Evolutionary conservation across 2,888 invertebrate genomes (phyloP).

Genomic region (Anodontia alba): DNA sequence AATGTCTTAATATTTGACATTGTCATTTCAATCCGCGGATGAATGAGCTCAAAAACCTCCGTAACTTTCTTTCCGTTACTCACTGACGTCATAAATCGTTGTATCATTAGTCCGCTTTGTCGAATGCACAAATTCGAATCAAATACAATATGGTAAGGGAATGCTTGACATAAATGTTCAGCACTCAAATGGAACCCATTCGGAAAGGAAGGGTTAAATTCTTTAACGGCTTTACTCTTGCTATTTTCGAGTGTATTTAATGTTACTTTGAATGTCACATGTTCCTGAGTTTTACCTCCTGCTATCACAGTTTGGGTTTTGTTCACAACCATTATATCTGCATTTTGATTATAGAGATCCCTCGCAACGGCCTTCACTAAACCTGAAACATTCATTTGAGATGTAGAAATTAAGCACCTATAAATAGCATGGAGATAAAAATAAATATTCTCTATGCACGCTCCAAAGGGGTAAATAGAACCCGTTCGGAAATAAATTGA

Average conservation of each 20-base stretch:
- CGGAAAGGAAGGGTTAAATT: slow-evolving; percentile 46
- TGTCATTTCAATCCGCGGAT: slow-evolving; percentile 78
- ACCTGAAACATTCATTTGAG: slow-evolving; percentile 37
- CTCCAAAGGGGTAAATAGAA: too few relatives aligned
- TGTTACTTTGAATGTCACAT: slow-evolving; percentile 71
- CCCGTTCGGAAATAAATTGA: too few relatives aligned
- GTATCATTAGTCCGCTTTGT: slow-evolving; percentile 76
- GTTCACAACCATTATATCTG: slow-evolving; percentile 64
- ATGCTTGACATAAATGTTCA: slow-evolving; percentile 76
- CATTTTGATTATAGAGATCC: slow-evolving; percentile 74
- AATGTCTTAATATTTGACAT: slow-evolving; percentile 76
- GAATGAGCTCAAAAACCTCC: slow-evolving; percentile 70
- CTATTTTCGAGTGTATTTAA: slow-evolving; percentile 41
- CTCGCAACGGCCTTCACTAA: slow-evolving; percentile 77
- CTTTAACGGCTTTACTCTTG: slow-evolving; percentile 16
- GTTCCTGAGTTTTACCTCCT: slow-evolving; percentile 71
- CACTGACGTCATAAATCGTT: slow-evolving; percentile 55
- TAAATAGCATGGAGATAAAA: too few relatives aligned
- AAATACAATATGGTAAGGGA: slow-evolving; percentile 83
- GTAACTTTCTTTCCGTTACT: slow-evolving; percentile 57
- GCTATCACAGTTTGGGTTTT: slow-evolving; percentile 64
- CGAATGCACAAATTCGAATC: slow-evolving; percentile 74
- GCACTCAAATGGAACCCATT: slow-evolving; percentile 65
- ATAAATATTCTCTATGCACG: too few relatives aligned
- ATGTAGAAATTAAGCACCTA: not conserved